Evolutionary conservation across 2,797 vertebrate genomes (phyloP).

Genomic region (Ataeniobius toweri): DNA sequence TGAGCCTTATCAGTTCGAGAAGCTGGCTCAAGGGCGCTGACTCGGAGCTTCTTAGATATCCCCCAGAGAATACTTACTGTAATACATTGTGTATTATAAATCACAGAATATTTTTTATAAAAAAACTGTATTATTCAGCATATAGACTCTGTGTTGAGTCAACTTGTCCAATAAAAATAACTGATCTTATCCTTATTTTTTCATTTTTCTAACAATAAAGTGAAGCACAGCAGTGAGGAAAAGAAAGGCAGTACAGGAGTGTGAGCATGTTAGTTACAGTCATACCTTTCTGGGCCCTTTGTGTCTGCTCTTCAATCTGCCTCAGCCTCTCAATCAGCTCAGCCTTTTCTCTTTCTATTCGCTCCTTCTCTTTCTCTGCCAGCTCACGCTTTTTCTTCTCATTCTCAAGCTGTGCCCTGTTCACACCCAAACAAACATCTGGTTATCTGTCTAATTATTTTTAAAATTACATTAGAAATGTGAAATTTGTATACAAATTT

Average conservation of each 20-base stretch:
- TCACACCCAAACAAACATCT: neutral
- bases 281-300: conserved; percentile 93
- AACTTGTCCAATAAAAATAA: too few species aligned
- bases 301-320: conserved; percentile 95
- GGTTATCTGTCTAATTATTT: neutral
- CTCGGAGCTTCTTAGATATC: too few species aligned
- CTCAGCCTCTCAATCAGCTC: conserved; percentile 93
- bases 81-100: too few species aligned
- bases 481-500: neutral
- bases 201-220: neutral
- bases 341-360: conserved; percentile 95
- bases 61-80: too few species aligned
- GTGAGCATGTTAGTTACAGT: neutral
- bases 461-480: too few species aligned
- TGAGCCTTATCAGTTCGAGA: too few species aligned
- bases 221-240: rapidly evolving
- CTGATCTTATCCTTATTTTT: neutral
- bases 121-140: neutral
- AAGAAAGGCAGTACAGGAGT: neutral
- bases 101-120: neutral
- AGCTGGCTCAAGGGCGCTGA: too few species aligned
- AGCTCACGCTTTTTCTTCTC: conserved; percentile 96
- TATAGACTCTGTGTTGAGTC: neutral
- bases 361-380: conserved; percentile 95
- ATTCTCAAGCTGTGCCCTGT: conserved; percentile 93